Base-by-base conservation (phyloP, 2,888 invertebrate genomes). In the Latheticus oryzae region DNA sequence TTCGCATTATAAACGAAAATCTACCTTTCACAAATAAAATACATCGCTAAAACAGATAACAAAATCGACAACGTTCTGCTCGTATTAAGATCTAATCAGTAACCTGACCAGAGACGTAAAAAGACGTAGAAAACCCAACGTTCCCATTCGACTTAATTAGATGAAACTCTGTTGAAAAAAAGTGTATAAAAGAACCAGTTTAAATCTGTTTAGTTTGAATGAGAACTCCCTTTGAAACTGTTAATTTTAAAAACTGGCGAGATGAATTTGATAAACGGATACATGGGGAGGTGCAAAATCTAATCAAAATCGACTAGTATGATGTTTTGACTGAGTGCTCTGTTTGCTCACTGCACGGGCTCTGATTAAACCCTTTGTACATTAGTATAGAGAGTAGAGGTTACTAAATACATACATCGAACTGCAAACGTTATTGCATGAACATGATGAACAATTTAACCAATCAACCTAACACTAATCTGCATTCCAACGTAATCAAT, bases 221-320 rank as follows among this genome's bases (percentile, higher is more conserved):
- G 38, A 19, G 13, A 51, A 16, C 21, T 19, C 38, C 40, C 51
- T 37, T 51, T 51, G 30, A 40, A 52, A 32, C 19, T 42, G 52
- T 32, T 52, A 52, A 52, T 52, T 52, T 52, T 38, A 28, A 52
- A 40, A 52, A 37, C 33, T 28, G 28, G 50, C n/a, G 28, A 50
- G 38, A 50, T 50, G 50, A 50, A 38, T 23, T n/a, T n/a, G n/a
- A n/a, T n/a, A n/a, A 62, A 67, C 60, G 57, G 60, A 60, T n/a
- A n/a, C 59, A 61, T 60, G 58, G 67, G 68, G 67, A 69, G 71
- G 69, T 70, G 64, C 71, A 72, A 77, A 78, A 78, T 78, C 76
- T 77, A 78, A 78, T 78, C 78, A 77, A 77, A 77, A 77, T 73
- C 76, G 75, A 77, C 76, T 77, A 76, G 76, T 76, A 76, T 78